Conservation (phyloP, 2,888 invertebrate species). For the Punctoribates punctum region DNA sequence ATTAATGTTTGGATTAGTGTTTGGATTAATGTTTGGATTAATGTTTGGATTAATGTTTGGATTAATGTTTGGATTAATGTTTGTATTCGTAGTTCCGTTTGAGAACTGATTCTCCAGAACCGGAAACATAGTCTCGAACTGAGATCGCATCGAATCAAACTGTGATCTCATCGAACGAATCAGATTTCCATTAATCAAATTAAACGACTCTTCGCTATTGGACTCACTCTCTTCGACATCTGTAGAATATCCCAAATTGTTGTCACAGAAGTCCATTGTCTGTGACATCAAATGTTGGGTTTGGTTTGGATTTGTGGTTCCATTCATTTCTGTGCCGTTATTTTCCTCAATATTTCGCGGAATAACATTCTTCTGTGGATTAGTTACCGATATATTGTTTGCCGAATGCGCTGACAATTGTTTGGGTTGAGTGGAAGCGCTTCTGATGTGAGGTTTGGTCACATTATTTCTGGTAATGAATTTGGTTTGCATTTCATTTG, state of each 20-base stretch:
- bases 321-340: not conserved
- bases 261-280: slow-evolving; percentile 25
- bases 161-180: slow-evolving; percentile 11
- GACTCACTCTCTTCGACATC: slow-evolving; percentile 22
- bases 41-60: not conserved
- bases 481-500: slow-evolving; percentile 22
- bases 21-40: not conserved
- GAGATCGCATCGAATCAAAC: slow-evolving; percentile 33
- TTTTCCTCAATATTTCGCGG: slow-evolving; percentile 6
- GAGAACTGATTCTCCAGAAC: slow-evolving; percentile 29
- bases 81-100: not conserved
- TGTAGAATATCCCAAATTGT: slow-evolving; percentile 21
- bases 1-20: not conserved
- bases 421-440: slow-evolving; percentile 9
- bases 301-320: not conserved
- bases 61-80: not conserved
- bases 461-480: slow-evolving; percentile 17
- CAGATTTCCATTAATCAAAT: slow-evolving; percentile 11
- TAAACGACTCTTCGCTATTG: slow-evolving; percentile 11
- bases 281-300: slow-evolving; percentile 12
- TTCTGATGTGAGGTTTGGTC: not conserved
- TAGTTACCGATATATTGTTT: not conserved
- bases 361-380: slow-evolving; percentile 12
- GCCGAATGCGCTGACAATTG: not conserved
- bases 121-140: slow-evolving; percentile 29